Conservation (phyloP, 30 jellyfish, hydroid and myxozoan species). For the Cassiopea xamachana region DNA sequence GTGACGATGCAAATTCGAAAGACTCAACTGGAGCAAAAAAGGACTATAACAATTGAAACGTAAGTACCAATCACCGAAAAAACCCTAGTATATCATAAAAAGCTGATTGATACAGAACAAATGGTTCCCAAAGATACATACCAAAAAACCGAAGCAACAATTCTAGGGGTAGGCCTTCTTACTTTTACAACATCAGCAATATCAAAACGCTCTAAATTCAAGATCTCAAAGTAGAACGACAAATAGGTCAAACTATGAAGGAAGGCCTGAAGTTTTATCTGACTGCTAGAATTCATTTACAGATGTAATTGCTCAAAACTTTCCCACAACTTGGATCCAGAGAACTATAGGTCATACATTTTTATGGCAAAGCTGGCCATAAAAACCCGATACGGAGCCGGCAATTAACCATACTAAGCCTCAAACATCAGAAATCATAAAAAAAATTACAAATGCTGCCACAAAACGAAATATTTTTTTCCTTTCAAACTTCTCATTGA, state of each 20-base stretch:
- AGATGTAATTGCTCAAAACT: not conserved
- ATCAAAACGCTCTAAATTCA: not conserved
- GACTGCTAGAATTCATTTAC: not conserved
- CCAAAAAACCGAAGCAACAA: not conserved
- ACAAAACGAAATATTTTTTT: no score
- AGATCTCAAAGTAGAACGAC: not conserved
- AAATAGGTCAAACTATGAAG: not conserved
- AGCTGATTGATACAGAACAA: not conserved
- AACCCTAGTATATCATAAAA: not conserved
- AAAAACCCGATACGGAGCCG: not conserved
- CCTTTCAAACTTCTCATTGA: no score
- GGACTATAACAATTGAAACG: not conserved
- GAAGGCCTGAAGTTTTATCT: not conserved
- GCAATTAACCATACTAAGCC: not conserved
- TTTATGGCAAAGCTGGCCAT: not conserved
- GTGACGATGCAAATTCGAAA: not conserved
- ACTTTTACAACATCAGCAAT: not conserved
- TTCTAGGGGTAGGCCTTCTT: not conserved
- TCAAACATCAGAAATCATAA: no score
- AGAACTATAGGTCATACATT: not conserved
- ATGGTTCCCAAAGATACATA: not conserved
- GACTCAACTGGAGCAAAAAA: not conserved
- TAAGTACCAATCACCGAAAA: not conserved
- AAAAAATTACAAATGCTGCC: no score
- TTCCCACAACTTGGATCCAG: not conserved